phyloP scores from a whole-genome alignment of 2,888 invertebrate genomes.

The Nymphalis polychloros region DNA sequence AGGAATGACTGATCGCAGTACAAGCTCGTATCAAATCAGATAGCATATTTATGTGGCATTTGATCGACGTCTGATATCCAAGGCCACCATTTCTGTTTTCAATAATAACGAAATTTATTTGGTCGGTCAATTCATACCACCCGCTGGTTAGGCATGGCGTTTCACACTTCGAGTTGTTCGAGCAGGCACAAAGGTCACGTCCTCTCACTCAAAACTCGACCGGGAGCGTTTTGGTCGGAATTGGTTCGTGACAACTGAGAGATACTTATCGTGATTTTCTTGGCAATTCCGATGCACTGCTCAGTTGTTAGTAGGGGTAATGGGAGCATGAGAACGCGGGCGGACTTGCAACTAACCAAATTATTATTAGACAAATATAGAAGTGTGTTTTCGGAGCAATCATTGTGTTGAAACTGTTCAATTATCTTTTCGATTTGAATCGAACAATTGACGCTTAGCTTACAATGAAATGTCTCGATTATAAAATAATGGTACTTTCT shows the following conservation, averaged over 20 bases:
- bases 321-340: constrained; percentile 77
- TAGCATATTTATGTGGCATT: constrained; percentile 58
- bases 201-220: constrained; percentile 76
- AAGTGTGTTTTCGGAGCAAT: constrained; percentile 57
- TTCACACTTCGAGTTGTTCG: constrained; percentile 75
- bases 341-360: constrained; percentile 63
- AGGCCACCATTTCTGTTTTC: constrained; percentile 56
- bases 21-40: constrained; percentile 48
- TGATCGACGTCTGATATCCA: constrained; percentile 77
- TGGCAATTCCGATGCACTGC: constrained; percentile 75
- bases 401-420: constrained; percentile 33
- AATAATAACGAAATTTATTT: constrained; percentile 59
- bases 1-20: constrained; percentile 67
- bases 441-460: constrained; percentile 15
- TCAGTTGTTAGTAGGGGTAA: constrained; percentile 69
- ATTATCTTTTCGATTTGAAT: constrained; percentile 25
- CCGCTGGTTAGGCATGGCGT: constrained; percentile 74
- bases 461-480: constrained; percentile 14
- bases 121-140: constrained; percentile 64
- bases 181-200: constrained; percentile 73
- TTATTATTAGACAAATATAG: constrained; percentile 75
- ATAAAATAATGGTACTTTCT: not conserved
- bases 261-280: constrained; percentile 81
- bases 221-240: constrained; percentile 74
- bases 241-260: constrained; percentile 79